Conservation (phyloP, 2,113 vertebrate species). For the Dromiciops gliroides region DNA sequence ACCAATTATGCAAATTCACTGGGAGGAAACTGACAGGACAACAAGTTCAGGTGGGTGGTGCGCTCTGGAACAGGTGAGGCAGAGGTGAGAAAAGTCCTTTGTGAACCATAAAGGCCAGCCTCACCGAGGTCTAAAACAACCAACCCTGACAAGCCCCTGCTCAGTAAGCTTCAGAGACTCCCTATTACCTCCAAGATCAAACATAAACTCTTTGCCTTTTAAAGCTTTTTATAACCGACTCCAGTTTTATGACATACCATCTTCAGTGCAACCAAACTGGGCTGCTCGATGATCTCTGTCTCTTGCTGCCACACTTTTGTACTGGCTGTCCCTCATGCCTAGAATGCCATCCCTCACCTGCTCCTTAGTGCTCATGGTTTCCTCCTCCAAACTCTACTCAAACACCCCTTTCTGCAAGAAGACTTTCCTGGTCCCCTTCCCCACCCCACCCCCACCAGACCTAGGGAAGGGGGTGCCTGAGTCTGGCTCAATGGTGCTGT, state of each 20-base stretch:
- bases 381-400: not conserved
- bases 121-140: not conserved
- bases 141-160: not conserved
- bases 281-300: not conserved
- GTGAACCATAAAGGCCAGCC: not conserved
- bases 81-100: not conserved
- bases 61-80: not conserved
- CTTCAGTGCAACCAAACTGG: not conserved
- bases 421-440: not conserved
- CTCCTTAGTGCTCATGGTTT: not conserved
- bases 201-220: not conserved
- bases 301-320: not conserved
- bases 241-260: not conserved
- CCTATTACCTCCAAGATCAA: not conserved
- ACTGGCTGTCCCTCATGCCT: not conserved
- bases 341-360: not conserved
- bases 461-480: not conserved
- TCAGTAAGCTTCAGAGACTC: not conserved
- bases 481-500: not conserved
- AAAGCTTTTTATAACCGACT: not conserved
- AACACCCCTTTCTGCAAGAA: not conserved
- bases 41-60: not conserved
- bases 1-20: not conserved
- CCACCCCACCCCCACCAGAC: not conserved
- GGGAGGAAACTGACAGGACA: not conserved